phyloP scores from a whole-genome alignment of 2,113 vertebrate genomes.

The Dipodomys merriami region DNA sequence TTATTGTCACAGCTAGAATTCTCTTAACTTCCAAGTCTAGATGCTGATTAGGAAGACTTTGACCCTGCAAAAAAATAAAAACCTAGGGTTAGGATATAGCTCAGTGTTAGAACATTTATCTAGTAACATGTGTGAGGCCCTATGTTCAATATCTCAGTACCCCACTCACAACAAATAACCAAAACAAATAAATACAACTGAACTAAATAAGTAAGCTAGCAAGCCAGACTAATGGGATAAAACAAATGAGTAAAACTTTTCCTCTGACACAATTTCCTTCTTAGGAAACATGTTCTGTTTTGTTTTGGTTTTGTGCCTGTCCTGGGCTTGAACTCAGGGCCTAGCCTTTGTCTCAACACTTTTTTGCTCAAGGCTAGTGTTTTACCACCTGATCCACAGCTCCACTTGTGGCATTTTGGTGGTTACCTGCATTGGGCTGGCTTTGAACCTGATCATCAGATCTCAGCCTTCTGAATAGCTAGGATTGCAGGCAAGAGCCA shows the following conservation, averaged over 20 bases:
- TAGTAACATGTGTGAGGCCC: neutral
- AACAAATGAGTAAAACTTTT: neutral
- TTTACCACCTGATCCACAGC: too few relatives aligned
- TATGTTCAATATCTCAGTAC: neutral
- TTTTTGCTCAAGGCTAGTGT: too few relatives aligned
- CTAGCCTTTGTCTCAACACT: too few relatives aligned
- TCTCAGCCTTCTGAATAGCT: too few relatives aligned
- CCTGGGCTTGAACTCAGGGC: too few relatives aligned
- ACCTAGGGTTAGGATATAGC: neutral
- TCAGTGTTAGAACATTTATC: neutral
- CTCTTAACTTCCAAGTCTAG: neutral
- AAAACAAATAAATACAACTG: neutral
- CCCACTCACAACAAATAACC: neutral
- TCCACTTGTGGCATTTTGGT: too few relatives aligned
- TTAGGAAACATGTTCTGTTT: neutral
- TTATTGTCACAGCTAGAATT: conserved; percentile 21
- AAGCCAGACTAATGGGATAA: neutral
- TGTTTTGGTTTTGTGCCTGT: too few relatives aligned
- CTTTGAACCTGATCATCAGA: too few relatives aligned
- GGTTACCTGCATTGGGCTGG: too few relatives aligned
- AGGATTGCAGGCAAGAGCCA: too few relatives aligned
- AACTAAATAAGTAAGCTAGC: neutral
- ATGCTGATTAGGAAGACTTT: conserved; percentile 31
- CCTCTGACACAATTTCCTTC: neutral
- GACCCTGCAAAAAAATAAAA: conserved; percentile 21